Base-by-base conservation (phyloP, 2,797 vertebrate genomes). In the Molossus alvarezi region DNA sequence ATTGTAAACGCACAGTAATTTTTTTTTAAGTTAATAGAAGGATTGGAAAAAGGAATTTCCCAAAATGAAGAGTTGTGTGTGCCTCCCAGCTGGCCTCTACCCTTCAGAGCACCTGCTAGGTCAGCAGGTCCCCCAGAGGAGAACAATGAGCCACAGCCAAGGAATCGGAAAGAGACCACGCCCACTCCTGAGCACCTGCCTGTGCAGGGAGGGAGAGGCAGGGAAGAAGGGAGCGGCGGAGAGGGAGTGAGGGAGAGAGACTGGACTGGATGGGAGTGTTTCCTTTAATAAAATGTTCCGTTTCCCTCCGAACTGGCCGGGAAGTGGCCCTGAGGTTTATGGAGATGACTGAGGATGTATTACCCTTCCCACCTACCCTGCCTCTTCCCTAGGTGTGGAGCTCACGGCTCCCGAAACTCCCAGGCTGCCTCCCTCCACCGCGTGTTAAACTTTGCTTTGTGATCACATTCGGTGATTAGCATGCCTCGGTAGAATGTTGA, bases 401-500 rank as follows among this genome's bases (percentile, higher is more conserved):
- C 53, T 29, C 0, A 1, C 1, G 0, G 27, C 55, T 5, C 58
- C 29, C 55, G 12, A 48, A 95, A 41, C 20, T 9, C 9, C 65
- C 65, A 48, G 48, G 29, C 79, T 8, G 23, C 9, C 21, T 87
- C 51, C 53, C 75, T 14, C 41, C 10, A 88, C 55, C 6, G n/a
- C 33, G 20, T 45, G 23, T 76, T 89, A 45, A 51, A 85, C 55
- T 85, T 73, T 33, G 23, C 77, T 91, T 75, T 92, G 79, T 29
- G 80, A 67, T 90, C n/a, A 9, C 55, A 17, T 29, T 85, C 1
- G 67, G 57, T 2, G 94, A 27, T 88, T 13, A 53, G 58, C 15
- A 94, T 48, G 94, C 69, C 8, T 92, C 79, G 33, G 58, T 60
- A 95, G 75, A 80, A 95, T 91, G 20, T 12, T 3, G 7, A 87